phyloP scores from a whole-genome alignment of 2,113 vertebrate species.

The Garra rufa region DNA sequence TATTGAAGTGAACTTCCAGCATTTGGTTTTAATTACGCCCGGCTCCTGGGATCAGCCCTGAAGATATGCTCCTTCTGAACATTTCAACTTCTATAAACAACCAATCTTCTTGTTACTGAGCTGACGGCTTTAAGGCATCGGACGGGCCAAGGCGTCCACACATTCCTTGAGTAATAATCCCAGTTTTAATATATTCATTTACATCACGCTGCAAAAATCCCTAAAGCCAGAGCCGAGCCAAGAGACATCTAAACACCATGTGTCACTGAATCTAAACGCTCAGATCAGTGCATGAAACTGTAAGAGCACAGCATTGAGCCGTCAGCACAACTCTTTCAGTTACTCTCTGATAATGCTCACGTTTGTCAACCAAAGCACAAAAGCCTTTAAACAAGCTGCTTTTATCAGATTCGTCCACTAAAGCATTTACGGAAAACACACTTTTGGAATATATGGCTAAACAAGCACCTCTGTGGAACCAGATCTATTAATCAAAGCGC shows the following conservation, averaged over 20 bases:
- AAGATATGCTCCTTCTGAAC: conserved; percentile 77
- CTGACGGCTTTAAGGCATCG: conserved; percentile 67
- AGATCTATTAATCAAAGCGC: not conserved
- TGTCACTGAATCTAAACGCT: conserved; percentile 44
- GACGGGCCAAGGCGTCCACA: conserved; percentile 64
- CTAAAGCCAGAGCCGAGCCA: conserved; percentile 47
- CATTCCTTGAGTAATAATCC: conserved; percentile 52
- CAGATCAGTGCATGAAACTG: conserved; percentile 46
- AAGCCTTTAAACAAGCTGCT: not conserved
- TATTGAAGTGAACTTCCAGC: conserved; percentile 73
- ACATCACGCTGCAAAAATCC: conserved; percentile 60
- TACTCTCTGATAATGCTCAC: not conserved
- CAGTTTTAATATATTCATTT: conserved; percentile 61
- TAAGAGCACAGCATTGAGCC: not conserved
- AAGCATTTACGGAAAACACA: not conserved
- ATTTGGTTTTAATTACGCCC: conserved; percentile 79
- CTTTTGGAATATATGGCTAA: not conserved
- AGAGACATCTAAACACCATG: conserved; percentile 58
- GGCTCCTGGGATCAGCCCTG: conserved; percentile 70
- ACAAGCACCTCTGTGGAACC: not conserved
- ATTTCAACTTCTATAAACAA: conserved; percentile 80
- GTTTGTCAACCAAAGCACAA: not conserved
- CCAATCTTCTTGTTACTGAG: conserved; percentile 67
- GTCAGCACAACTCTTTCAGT: not conserved
- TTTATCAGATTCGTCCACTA: not conserved